phyloP scores from a whole-genome alignment of 1,140 invertebrate species.

The Drosophila busckii region DNA sequence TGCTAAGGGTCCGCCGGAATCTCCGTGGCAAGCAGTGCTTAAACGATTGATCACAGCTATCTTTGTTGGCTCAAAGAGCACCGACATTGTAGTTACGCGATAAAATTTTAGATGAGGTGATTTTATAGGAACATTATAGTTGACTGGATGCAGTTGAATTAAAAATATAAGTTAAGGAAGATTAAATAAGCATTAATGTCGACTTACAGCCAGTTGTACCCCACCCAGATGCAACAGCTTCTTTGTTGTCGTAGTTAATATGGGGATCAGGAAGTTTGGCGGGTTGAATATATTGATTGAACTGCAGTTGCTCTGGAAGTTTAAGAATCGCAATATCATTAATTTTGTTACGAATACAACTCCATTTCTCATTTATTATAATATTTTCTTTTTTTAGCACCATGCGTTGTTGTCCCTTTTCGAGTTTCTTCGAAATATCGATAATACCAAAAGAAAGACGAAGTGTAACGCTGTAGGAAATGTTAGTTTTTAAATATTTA shows the following conservation, averaged over 20 bases:
- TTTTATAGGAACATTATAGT: not conserved
- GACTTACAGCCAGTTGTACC: not conserved
- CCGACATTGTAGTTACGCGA: too few species aligned
- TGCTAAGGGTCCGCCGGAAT: constrained; percentile 19
- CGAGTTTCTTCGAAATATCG: not conserved
- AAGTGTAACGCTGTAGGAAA: not conserved
- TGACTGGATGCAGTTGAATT: too few species aligned
- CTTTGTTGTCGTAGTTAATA: not conserved
- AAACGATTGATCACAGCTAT: not conserved
- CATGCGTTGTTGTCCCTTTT: constrained; percentile 4
- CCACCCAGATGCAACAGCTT: constrained; percentile 9
- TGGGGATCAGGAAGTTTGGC: not conserved
- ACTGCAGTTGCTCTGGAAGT: constrained; percentile 5
- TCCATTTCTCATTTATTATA: not conserved
- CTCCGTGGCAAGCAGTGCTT: not conserved
- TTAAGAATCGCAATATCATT: constrained; percentile 27
- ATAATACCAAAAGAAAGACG: constrained; percentile 6
- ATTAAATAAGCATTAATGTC: too few species aligned
- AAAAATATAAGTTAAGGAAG: too few species aligned
- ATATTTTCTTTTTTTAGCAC: not conserved
- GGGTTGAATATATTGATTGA: constrained; percentile 11
- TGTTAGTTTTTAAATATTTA: too few species aligned
- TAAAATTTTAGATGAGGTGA: not conserved
- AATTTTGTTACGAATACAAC: fast-evolving
- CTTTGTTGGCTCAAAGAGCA: not conserved